These are phyloP conservation scores for Sylvilagus bachmani DNA, from an alignment of 2,113 vertebrate genomes.

Conservation along the genomic window DNA sequence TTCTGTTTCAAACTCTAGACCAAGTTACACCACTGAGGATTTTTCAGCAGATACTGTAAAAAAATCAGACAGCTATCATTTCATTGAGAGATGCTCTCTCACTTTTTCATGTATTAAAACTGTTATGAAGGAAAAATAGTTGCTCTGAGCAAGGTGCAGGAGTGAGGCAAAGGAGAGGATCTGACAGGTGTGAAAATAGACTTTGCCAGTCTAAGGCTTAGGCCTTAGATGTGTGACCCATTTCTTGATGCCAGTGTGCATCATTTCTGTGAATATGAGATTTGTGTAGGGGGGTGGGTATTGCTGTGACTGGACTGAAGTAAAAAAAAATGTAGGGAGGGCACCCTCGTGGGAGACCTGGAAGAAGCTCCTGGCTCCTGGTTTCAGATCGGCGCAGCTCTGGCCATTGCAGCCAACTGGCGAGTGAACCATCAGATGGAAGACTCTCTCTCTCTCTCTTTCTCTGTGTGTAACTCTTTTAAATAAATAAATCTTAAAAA, in stretches of 20 bases:
- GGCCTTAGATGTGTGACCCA: neutral
- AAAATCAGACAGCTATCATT: constrained; percentile 40
- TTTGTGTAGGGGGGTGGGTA: neutral
- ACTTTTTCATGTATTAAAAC: constrained; percentile 10
- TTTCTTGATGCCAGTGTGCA: neutral
- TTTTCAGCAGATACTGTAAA: constrained; percentile 43
- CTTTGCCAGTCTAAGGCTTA: neutral
- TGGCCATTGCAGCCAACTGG: too few relatives aligned
- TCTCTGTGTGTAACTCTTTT: neutral
- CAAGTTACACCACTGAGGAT: neutral
- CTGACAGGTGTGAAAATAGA: constrained; percentile 34
- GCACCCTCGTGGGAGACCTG: too few relatives aligned
- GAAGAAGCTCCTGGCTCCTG: too few relatives aligned
- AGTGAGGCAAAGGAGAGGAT: neutral
- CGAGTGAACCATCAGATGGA: too few relatives aligned
- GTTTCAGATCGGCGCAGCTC: too few relatives aligned
- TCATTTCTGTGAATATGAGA: neutral
- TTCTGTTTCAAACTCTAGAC: constrained; percentile 57
- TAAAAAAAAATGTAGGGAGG: neutral
- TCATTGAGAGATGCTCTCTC: neutral
- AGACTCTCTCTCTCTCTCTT: too few relatives aligned
- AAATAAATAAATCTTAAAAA: neutral
- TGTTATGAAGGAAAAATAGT: constrained; percentile 43
- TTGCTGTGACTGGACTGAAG: neutral
- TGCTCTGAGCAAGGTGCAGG: neutral